Percentiles rank a stretch among this genome's conserved stretches.
Evolutionary conservation across 2,113 vertebrate genomes (phyloP).

Genomic region (Lucifuga dentata): DNA sequence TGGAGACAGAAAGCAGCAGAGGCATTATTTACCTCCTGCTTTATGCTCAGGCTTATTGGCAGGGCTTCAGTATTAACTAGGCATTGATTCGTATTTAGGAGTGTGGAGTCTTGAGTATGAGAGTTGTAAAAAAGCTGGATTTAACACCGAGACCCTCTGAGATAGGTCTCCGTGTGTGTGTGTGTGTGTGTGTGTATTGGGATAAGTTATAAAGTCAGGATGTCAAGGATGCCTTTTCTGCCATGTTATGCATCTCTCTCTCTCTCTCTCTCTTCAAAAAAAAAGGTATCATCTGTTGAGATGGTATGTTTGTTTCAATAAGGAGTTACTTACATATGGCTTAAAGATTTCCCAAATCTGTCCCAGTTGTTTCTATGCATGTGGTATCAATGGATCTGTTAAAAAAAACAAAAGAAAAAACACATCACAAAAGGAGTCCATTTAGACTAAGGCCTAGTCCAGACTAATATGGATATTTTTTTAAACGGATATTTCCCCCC

Average conservation of each 20-base stretch:
- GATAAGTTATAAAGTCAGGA: neutral
- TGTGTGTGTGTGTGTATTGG: neutral
- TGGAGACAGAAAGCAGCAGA: constrained; percentile 41
- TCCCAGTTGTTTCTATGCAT: neutral
- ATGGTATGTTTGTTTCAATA: neutral
- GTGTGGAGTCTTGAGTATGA: constrained; percentile 19
- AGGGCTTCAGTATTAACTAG: constrained; percentile 58
- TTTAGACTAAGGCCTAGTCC: too few species aligned
- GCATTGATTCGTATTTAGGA: constrained; percentile 65
- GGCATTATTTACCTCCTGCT: constrained; percentile 68
- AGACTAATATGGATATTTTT: too few species aligned
- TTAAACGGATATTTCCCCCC: too few species aligned
- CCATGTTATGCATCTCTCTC: neutral
- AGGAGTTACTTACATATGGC: neutral
- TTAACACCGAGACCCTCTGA: constrained; percentile 24
- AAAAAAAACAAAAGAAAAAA: too few species aligned
- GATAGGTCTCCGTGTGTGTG: neutral
- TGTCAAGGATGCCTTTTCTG: neutral
- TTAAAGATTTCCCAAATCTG: neutral
- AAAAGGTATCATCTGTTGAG: neutral
- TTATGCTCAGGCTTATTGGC: constrained; percentile 47
- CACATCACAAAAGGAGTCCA: too few species aligned
- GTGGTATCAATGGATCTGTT: too few species aligned
- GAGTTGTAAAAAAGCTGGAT: constrained; percentile 20
- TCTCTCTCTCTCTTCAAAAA: neutral